Evolutionary conservation across 2,113 vertebrate species (phyloP).

Genomic region (Mus spicilegus): DNA sequence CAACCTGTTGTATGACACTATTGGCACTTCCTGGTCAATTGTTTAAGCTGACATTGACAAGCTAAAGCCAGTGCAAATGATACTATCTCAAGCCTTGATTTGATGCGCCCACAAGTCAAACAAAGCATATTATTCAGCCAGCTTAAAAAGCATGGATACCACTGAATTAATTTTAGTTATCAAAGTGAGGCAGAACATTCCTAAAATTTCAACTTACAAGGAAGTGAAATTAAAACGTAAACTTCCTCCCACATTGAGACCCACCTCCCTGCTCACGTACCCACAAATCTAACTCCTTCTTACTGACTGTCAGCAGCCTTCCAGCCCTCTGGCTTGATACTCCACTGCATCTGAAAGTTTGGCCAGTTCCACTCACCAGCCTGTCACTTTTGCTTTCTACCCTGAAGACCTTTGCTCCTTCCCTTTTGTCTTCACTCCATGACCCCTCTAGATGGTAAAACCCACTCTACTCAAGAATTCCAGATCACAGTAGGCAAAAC

Average conservation of each 20-base stretch:
- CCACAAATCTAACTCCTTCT: background rate
- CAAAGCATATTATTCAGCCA: slow-evolving; percentile 41
- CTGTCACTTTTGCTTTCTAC: background rate
- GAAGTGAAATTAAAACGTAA: slow-evolving; percentile 58
- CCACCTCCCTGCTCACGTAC: background rate
- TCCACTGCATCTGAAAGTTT: background rate
- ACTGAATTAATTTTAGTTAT: slow-evolving; percentile 45
- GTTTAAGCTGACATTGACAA: background rate
- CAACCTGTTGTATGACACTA: background rate
- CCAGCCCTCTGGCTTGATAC: background rate
- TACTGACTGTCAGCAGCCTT: background rate
- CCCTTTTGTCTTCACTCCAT: background rate
- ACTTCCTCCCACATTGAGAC: background rate
- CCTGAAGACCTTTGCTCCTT: background rate
- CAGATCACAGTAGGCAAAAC: slow-evolving; percentile 39
- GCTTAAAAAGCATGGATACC: slow-evolving; percentile 38
- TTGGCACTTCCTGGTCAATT: slow-evolving; percentile 23
- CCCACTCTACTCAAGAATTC: slow-evolving; percentile 23
- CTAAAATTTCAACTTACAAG: slow-evolving; percentile 50
- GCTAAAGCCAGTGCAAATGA: background rate
- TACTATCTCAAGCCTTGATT: background rate
- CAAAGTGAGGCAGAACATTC: slow-evolving; percentile 44
- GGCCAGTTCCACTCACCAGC: background rate
- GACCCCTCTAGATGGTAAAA: background rate
- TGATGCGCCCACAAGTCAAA: background rate